Evolutionary conservation across 1,140 invertebrate genomes (phyloP), one percentile per base, ranked within the genome.

Genomic region (Belonocnema kinseyi): DNA sequence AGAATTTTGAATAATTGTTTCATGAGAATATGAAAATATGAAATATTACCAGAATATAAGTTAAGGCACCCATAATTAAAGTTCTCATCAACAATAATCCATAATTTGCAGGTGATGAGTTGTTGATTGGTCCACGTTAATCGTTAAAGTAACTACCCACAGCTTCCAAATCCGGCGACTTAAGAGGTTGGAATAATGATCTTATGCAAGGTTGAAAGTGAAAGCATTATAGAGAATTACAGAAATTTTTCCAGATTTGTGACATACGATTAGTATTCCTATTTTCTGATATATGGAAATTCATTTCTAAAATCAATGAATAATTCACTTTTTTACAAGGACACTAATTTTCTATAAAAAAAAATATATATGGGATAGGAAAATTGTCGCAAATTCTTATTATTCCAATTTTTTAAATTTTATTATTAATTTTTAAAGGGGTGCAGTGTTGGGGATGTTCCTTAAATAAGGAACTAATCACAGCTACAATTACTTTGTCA

Each of bases 171-270:
- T 21, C 19, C 16, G 26, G 14, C 19, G 2, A 17, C 58, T 66
- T 17, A 33, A 66, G 58, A 40, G 52, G 56, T 66, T 58, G 61
- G 56, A 54, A 33, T 66, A 66, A 52, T 13, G 74, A 50, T 50
- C 17, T 66, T 50, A 51, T 58, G 66, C 66, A 58, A 58, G 40
- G 61, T 46, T 76, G 56, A 21, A 51, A 75, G 74, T 75, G 66
- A 75, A 75, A 75, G 74, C 70, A 58, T 46, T 46, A 46, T 46
- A 11, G 40, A 11, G 40, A 10, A 70, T 71, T 73, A 73, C 61
- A 72, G 72, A 75, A 46, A 17, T 46, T 40, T 40, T 21, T 50
- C 5, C 56, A 21, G 50, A 75, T 33, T 8, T 40, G 26, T 66
- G 58, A 66, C 58, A 66, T 40, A 8, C n/a, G 74, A 52, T 26